A percentile compares a stretch with the other conserved stretches of the same genome.
Evolutionary conservation across 1,140 invertebrate genomes (phyloP).

Genomic region (Riptortus pedestris): DNA sequence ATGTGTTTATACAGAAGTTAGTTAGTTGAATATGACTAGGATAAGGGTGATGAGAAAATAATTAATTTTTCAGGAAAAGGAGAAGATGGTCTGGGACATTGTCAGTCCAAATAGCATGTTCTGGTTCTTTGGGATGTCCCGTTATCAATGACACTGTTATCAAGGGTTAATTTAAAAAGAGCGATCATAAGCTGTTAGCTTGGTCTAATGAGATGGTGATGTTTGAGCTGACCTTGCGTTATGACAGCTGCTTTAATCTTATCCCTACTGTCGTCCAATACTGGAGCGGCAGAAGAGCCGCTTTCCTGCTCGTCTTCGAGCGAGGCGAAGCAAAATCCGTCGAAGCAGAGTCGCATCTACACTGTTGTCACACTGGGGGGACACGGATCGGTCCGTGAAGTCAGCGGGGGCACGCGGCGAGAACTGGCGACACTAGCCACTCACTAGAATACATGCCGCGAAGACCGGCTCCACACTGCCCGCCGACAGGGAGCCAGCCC

Average conservation of each 20-base stretch:
- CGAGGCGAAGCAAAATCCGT: conserved; percentile 75
- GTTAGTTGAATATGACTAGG: no score
- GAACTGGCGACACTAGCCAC: conserved; percentile 16
- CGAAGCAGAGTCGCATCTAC: conserved; percentile 72
- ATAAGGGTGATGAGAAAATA: no score
- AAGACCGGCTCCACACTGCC: not conserved
- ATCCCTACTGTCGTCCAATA: conserved; percentile 25
- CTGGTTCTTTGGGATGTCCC: no score
- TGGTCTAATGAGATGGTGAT: no score
- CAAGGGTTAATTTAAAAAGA: no score
- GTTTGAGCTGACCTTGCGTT: conserved; percentile 10
- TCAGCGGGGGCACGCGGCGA: no score
- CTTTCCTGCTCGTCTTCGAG: conserved; percentile 55
- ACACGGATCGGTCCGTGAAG: not conserved
- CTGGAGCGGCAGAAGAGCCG: conserved; percentile 36
- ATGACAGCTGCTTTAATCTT: not conserved
- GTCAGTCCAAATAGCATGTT: no score
- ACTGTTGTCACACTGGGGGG: not conserved
- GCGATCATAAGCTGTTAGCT: no score
- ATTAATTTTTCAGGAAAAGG: no score
- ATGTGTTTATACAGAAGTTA: no score
- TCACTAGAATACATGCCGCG: not conserved
- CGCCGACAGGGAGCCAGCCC: not conserved
- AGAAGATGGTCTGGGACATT: no score
- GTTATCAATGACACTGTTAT: no score